Conservation (phyloP, 2,888 invertebrate genomes). For the Malthinus flaveolus region DNA sequence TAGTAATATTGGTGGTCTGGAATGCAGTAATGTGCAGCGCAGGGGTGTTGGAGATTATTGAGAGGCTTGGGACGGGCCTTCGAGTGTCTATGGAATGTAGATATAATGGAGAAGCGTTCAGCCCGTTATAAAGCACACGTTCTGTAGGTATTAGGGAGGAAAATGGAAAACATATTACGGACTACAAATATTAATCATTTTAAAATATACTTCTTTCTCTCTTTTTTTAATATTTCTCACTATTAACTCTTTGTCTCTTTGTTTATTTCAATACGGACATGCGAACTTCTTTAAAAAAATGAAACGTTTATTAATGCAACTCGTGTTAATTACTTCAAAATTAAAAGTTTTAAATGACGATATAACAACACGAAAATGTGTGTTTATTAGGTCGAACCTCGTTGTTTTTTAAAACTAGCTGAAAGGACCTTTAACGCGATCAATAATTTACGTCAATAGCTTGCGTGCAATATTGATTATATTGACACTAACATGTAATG, state of each 20-base stretch:
- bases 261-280: neutral
- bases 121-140: conserved; percentile 28
- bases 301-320: no score
- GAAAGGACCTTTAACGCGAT: no score
- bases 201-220: neutral
- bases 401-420: no score
- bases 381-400: no score
- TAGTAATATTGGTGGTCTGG: conserved; percentile 52
- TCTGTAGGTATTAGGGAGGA: conserved; percentile 21
- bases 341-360: no score
- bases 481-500: no score
- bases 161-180: conserved; percentile 28
- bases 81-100: conserved; percentile 41
- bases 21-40: conserved; percentile 53
- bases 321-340: no score
- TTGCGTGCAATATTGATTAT: no score
- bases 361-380: no score
- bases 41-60: conserved; percentile 37
- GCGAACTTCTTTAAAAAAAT: neutral
- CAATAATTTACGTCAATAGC: no score
- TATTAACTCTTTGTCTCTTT: no score
- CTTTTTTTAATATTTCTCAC: neutral
- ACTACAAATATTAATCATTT: conserved; percentile 27
- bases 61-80: conserved; percentile 33
- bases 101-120: conserved; percentile 37